Evolutionary conservation across 2,113 vertebrate species (phyloP), one percentile per base, ranked within the genome.

Genomic region (Syngnathus scovelli): DNA sequence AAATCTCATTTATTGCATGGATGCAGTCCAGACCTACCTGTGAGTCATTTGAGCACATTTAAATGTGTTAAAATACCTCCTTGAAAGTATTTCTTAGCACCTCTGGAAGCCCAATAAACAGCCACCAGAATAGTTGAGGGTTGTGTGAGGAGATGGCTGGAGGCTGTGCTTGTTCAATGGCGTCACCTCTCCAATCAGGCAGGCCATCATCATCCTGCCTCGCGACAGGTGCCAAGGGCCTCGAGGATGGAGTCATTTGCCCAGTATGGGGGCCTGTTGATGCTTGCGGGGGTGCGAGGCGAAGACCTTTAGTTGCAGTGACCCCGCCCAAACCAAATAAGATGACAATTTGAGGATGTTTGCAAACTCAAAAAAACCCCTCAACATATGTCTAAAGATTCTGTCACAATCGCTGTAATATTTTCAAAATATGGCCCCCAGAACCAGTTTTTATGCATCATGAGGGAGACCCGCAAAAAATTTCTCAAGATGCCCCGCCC

Each of bases 61-160:
- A 43, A 9, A 13, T 43, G 27, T 33, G 27, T 33, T 33, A 33
- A 33, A 33, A 33, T 12, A 43, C 41, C 41, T 12, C 41, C 12
- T 43, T 43, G 41, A 43, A 43, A 43, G 4, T 43, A 9, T 12
- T 43, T 12, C 41, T 43, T 43, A 0, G 41, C 41, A 13, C 41
- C 41, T 77, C 43, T 23, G 36, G 52, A 65, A 23, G 80, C 82
- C 71, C 76, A 79, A 90, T 90, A 89, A 92, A 90, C 89, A 88
- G 79, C 51, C 66, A 85, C 85, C 67, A 74, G 86, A 90, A 90
- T 89, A 92, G 83, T 78, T 59, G 21, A 54, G 48, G 27, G n/a
- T 19, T 60, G 55, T 48, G 62, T 36, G 38, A 48, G n/a, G 61
- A 33, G 39, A 46, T 1, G 4, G 41, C n/a, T 16, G 39, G 61